Percentiles rank a stretch among this genome's conserved stretches.
phyloP scores from a whole-genome alignment of 2,797 vertebrate species.

The Alectoris magna region DNA sequence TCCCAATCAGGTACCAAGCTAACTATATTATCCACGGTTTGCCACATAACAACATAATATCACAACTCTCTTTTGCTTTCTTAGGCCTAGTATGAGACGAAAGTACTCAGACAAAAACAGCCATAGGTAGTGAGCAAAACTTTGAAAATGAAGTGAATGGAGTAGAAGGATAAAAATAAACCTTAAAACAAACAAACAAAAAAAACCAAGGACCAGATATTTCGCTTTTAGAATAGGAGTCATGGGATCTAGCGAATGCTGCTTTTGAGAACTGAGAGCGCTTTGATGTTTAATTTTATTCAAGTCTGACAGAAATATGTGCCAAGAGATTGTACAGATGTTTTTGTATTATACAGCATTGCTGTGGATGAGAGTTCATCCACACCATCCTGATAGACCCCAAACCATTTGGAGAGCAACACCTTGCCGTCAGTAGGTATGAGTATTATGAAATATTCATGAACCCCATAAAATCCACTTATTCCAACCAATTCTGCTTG shows the following conservation, averaged over 20 bases:
- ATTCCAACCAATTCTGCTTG: not conserved
- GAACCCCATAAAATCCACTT: not conserved
- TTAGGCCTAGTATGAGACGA: not conserved
- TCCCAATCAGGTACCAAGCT: not conserved
- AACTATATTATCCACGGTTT: not conserved
- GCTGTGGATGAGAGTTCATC: not conserved
- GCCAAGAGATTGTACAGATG: not conserved
- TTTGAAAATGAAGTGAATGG: not conserved
- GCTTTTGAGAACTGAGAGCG: conserved; percentile 10
- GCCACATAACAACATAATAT: not conserved
- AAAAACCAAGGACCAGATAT: conserved; percentile 60
- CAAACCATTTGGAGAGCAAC: not conserved
- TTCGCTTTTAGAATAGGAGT: conserved; percentile 58
- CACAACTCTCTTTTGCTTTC: not conserved
- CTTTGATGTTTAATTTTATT: conserved; percentile 68
- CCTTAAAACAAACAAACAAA: conserved; percentile 1
- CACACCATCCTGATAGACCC: not conserved
- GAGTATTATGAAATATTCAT: not conserved
- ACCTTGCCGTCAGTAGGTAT: not conserved
- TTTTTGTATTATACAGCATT: not conserved
- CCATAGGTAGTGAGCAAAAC: not conserved
- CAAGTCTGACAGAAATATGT: not conserved
- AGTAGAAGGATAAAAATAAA: conserved; percentile 22
- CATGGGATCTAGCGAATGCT: conserved; percentile 5
- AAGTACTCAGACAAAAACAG: not conserved